Percentiles rank a stretch among this genome's conserved stretches.
Evolutionary conservation across 1,140 invertebrate species (phyloP).

Genomic region (Lepidostoma basale): DNA sequence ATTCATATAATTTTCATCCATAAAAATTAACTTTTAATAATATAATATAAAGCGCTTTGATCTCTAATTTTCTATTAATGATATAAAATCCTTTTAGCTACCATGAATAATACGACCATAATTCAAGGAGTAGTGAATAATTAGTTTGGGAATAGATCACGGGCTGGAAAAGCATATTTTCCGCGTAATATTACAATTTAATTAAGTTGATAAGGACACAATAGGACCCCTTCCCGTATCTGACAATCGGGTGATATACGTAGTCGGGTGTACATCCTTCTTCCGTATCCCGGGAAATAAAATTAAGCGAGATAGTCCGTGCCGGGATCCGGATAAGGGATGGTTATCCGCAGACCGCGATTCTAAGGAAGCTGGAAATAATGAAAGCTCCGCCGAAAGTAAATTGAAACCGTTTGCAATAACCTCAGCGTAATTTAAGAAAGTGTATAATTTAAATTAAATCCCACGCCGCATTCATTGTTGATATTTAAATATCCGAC

Average conservation of each 20-base stretch:
- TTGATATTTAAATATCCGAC: slow-evolving; percentile 20
- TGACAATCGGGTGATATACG: slow-evolving; percentile 25
- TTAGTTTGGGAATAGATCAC: neutral
- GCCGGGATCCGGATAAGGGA: slow-evolving; percentile 18
- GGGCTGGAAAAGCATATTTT: neutral
- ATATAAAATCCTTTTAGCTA: too few relatives aligned
- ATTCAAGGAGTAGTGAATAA: too few relatives aligned
- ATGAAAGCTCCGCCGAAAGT: slow-evolving; percentile 31
- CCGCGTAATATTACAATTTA: slow-evolving; percentile 8
- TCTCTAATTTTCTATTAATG: too few relatives aligned
- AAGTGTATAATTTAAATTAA: slow-evolving; percentile 32
- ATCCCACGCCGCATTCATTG: slow-evolving; percentile 8
- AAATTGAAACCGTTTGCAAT: slow-evolving; percentile 31
- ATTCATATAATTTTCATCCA: too few relatives aligned
- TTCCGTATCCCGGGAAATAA: slow-evolving; percentile 32
- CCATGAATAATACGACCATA: too few relatives aligned
- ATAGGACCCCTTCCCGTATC: slow-evolving; percentile 9
- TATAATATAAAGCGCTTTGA: too few relatives aligned
- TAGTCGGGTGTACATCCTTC: slow-evolving; percentile 22
- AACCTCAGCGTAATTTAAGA: slow-evolving; percentile 25
- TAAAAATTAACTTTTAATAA: too few relatives aligned
- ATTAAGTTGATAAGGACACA: slow-evolving; percentile 22
- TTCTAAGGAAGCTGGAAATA: slow-evolving; percentile 29
- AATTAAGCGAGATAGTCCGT: slow-evolving; percentile 35
- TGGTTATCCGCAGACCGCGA: slow-evolving; percentile 27